A percentile compares a stretch with the other conserved stretches of the same genome.
Evolutionary conservation across 2,888 invertebrate species (phyloP).

Genomic region (Tanytarsus gracilentus): DNA sequence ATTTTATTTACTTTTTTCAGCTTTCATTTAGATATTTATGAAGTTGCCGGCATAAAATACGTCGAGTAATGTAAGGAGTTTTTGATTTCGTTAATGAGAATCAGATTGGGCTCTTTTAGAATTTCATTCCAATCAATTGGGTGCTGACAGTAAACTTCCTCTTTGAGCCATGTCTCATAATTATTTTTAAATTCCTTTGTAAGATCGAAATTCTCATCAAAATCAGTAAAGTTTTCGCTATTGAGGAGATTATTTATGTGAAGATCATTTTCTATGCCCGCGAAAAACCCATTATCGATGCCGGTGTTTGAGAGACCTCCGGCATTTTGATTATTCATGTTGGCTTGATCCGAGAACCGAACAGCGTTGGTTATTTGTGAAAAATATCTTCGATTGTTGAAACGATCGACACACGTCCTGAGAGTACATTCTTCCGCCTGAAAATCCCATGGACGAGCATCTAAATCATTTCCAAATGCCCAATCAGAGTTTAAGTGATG

Average conservation of each 20-base stretch:
- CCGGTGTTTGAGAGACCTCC: slow-evolving; percentile 35
- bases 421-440: slow-evolving; percentile 95
- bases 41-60: not conserved
- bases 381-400: slow-evolving; percentile 86
- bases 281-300: slow-evolving; percentile 12
- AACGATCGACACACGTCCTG: slow-evolving; percentile 87
- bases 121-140: slow-evolving; percentile 64
- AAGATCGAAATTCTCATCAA: slow-evolving; percentile 52
- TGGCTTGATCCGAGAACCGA: slow-evolving; percentile 1
- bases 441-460: slow-evolving; percentile 96
- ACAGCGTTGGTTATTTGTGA: slow-evolving; percentile 26
- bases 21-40: too few relatives aligned
- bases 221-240: not conserved
- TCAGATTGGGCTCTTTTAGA: slow-evolving; percentile 4
- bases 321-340: slow-evolving; percentile 12
- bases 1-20: too few relatives aligned
- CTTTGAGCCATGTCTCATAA: slow-evolving; percentile 91
- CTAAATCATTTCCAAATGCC: slow-evolving; percentile 98
- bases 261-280: slow-evolving; percentile 23
- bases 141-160: slow-evolving; percentile 81
- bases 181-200: slow-evolving; percentile 88
- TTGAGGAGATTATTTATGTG: slow-evolving; percentile 22
- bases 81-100: slow-evolving; percentile 16
- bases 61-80: slow-evolving; percentile 7
- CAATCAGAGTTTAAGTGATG: slow-evolving; percentile 98